Evolutionary conservation across 2,113 vertebrate species (phyloP).

Genomic region (Thymallus thymallus): DNA sequence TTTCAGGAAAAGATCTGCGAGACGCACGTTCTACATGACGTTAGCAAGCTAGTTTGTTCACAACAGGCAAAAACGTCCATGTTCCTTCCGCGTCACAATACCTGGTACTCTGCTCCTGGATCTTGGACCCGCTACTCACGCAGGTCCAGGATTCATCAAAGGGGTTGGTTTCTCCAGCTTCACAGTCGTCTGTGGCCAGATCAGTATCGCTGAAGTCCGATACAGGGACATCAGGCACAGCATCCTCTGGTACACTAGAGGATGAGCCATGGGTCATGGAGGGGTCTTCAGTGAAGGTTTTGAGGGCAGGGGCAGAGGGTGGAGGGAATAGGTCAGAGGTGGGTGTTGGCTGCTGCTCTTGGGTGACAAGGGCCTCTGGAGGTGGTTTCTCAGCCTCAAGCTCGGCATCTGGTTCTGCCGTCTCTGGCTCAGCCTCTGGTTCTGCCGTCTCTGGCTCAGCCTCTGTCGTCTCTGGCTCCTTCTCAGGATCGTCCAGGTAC

Average conservation of each 20-base stretch:
- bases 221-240: conserved; percentile 65
- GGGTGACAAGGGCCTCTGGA: conserved; percentile 52
- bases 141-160: conserved; percentile 74
- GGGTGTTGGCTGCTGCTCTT: conserved; percentile 65
- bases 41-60: no score
- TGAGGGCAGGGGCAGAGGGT: conserved; percentile 47
- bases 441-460: conserved; percentile 18
- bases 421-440: not conserved
- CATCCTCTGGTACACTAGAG: conserved; percentile 78
- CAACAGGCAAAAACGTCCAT: no score
- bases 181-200: conserved; percentile 73
- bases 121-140: conserved; percentile 65
- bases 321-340: not conserved
- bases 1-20: no score
- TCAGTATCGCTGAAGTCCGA: conserved; percentile 74
- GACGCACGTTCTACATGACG: no score
- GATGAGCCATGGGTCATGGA: conserved; percentile 29
- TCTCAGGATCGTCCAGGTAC: conserved; percentile 50
- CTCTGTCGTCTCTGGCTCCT: conserved; percentile 31
- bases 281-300: conserved; percentile 73
- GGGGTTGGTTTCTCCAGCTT: conserved; percentile 76
- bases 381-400: conserved; percentile 46
- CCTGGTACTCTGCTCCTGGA: no score
- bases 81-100: no score
- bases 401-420: conserved; percentile 20